These are phyloP conservation scores for Cryptotis parvus DNA, from an alignment of 2,113 vertebrate species.

Conservation along the genomic window DNA sequence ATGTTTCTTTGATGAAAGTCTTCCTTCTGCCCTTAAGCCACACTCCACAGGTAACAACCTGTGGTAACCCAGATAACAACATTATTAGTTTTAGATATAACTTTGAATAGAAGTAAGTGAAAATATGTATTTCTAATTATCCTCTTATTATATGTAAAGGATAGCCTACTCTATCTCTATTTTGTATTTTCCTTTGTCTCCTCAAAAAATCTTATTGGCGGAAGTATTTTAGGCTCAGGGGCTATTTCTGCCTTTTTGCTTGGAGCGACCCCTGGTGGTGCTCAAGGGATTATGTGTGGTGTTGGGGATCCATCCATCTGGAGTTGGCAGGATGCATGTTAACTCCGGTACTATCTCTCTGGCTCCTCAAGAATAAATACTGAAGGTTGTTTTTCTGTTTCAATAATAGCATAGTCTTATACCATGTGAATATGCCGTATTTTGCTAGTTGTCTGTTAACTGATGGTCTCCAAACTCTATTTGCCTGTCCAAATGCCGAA, in stretches of 20 bases:
- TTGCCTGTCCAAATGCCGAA: not conserved
- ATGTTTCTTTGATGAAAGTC: not conserved
- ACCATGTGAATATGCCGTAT: not conserved
- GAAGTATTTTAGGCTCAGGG: too few relatives aligned
- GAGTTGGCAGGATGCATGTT: too few relatives aligned
- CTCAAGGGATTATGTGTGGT: too few relatives aligned
- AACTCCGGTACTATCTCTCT: too few relatives aligned
- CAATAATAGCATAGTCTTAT: not conserved
- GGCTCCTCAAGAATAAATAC: too few relatives aligned
- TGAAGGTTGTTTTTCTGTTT: conserved; percentile 3
- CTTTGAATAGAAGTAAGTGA: not conserved
- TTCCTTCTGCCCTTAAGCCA: not conserved
- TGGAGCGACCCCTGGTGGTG: too few relatives aligned
- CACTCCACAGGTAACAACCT: too few relatives aligned
- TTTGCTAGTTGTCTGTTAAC: not conserved
- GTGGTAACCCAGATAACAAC: not conserved
- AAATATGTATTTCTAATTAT: conserved; percentile 13
- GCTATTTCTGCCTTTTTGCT: too few relatives aligned
- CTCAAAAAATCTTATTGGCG: not conserved
- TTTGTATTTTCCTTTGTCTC: conserved; percentile 43
- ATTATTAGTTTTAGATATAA: conserved; percentile 1
- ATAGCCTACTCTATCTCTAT: not conserved
- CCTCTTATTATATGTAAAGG: conserved; percentile 9
- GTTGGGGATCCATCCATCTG: too few relatives aligned
- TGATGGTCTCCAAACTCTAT: not conserved